Evolutionary conservation across 1,140 invertebrate species (phyloP), one percentile per base, ranked within the genome.

Genomic region (Sycobia sp.): DNA sequence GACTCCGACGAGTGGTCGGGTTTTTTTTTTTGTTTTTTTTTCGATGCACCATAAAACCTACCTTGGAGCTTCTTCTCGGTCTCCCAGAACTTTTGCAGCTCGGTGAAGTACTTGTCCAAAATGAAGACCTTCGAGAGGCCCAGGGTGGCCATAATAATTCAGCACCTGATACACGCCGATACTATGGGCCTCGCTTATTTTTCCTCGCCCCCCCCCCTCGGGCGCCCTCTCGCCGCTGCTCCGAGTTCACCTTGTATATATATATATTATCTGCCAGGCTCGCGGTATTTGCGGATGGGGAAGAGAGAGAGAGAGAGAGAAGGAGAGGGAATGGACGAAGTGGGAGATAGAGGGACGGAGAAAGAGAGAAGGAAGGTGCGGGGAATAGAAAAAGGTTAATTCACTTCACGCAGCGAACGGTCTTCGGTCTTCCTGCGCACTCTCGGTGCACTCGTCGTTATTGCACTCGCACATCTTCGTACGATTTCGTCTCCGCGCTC

Each of bases 121-220:
- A 96, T 96, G 88, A 96, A 96, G 79, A 96, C 93, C 87, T 96
- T 96, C 74, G 92, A 94, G 67, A 95, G 89, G 83, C 93, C 93
- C 81, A 95, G 86, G 77, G 93, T 94, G 86, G 92, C 92, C 91
- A 93, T 93, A 72, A 84, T 77, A 72, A 84, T 77, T 75, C 67
- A 62, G 47, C 2, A 18, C n/a, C 29, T 32, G n/a, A n/a, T n/a
- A n/a, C n/a, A n/a, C n/a, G n/a, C n/a, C n/a, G n/a, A n/a, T n/a
- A n/a, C n/a, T n/a, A n/a, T n/a, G n/a, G n/a, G n/a, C n/a, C n/a
- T n/a, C n/a, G n/a, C n/a, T n/a, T n/a, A n/a, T n/a, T n/a, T n/a
- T 25, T 47, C 14, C 23, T 23, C 9, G n/a, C 47, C 16, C 25
- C 47, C 23, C 47, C 47, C 32, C 36, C 22, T 25, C 22, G 14